phyloP scores from a whole-genome alignment of 2,797 vertebrate genomes.

The Urocyon cinereoargenteus region DNA sequence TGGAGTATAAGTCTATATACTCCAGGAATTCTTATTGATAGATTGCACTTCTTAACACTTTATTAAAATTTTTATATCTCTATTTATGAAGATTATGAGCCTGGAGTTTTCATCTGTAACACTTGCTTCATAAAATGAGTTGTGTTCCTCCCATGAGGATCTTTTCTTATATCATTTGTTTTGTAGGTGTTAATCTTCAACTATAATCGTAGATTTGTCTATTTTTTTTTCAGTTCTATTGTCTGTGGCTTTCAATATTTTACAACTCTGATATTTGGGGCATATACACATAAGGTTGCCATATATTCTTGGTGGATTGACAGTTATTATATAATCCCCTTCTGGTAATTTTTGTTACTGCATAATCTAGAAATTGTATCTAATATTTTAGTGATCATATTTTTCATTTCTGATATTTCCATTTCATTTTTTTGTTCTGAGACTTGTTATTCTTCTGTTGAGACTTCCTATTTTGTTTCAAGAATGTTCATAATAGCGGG shows the following conservation, averaged over 20 bases:
- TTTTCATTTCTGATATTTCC: neutral
- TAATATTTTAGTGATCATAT: neutral
- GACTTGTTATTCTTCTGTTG: neutral
- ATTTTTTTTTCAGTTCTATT: neutral
- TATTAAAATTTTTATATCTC: neutral
- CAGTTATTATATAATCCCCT: neutral
- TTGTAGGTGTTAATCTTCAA: neutral
- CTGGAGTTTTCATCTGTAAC: neutral
- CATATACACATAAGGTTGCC: neutral
- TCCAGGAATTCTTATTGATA: neutral
- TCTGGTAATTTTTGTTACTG: neutral
- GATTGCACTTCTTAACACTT: neutral
- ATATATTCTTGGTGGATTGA: neutral
- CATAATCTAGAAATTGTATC: neutral
- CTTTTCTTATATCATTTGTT: neutral
- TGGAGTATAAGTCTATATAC: neutral
- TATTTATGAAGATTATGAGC: neutral
- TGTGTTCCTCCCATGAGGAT: neutral
- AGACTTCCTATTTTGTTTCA: neutral
- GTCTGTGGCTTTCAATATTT: neutral
- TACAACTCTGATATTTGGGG: neutral
- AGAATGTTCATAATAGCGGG: neutral
- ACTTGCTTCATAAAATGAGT: neutral
- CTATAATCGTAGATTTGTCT: neutral
- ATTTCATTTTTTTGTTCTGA: neutral